phyloP scores from a whole-genome alignment of 2,113 vertebrate genomes.

The Phodopus roborovskii region DNA sequence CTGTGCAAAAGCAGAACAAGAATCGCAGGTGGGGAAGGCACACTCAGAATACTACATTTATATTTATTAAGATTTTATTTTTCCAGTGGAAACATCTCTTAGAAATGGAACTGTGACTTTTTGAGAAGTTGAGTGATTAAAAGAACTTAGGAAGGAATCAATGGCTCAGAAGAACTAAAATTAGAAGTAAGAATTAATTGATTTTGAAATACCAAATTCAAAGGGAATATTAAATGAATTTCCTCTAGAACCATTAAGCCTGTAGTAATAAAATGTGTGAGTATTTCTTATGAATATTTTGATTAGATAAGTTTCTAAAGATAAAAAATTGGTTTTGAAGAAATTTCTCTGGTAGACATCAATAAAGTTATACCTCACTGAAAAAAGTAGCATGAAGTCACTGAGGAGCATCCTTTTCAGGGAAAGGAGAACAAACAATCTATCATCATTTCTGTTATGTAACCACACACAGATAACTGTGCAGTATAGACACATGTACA shows the following conservation, averaged over 20 bases:
- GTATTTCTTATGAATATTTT: conserved; percentile 70
- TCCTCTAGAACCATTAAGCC: conserved; percentile 81
- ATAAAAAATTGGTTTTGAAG: conserved; percentile 69
- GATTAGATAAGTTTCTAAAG: conserved; percentile 72
- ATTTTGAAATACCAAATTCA: conserved; percentile 84
- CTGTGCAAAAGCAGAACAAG: background rate
- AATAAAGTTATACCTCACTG: conserved; percentile 44
- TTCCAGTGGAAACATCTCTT: conserved; percentile 50
- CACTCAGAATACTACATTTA: conserved; percentile 24
- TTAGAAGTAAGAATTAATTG: conserved; percentile 85
- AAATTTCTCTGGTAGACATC: conserved; percentile 64
- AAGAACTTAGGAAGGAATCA: conserved; percentile 83
- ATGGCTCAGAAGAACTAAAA: conserved; percentile 83
- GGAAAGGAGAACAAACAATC: background rate
- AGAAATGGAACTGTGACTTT: conserved; percentile 65
- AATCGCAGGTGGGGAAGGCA: background rate
- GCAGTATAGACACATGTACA: background rate
- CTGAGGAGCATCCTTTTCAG: background rate
- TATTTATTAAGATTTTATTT: conserved; percentile 48
- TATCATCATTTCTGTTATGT: background rate
- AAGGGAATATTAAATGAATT: conserved; percentile 84
- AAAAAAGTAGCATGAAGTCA: conserved; percentile 43
- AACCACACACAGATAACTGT: background rate
- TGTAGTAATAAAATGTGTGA: conserved; percentile 76
- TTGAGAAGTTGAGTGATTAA: conserved; percentile 79